Evolutionary conservation across 2,797 vertebrate species (phyloP).

Genomic region (Ficedula albicollis): DNA sequence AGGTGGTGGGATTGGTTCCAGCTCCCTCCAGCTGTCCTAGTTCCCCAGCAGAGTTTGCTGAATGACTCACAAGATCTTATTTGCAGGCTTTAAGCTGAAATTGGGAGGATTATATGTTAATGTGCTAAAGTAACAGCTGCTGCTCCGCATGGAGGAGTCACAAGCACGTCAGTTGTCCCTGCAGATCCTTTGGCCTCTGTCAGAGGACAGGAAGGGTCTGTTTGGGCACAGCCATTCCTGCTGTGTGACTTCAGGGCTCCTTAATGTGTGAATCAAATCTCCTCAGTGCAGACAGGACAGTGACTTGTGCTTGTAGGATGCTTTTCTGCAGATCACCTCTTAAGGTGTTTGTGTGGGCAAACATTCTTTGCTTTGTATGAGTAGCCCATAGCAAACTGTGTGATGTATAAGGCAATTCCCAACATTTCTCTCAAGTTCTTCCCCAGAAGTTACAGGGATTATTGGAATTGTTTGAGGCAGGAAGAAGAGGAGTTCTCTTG

Average conservation of each 20-base stretch:
- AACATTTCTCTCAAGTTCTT: not conserved
- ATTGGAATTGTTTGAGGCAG: not conserved
- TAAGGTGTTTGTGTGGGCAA: not conserved
- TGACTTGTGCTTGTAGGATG: not conserved
- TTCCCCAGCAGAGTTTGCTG: constrained; percentile 18
- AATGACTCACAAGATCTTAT: constrained; percentile 35
- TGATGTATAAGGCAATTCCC: not conserved
- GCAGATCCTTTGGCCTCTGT: not conserved
- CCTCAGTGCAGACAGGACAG: not conserved
- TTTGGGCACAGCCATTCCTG: not conserved
- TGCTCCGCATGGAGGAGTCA: not conserved
- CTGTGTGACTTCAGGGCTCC: not conserved
- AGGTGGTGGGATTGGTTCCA: not conserved
- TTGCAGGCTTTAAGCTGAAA: constrained; percentile 32
- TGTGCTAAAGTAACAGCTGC: constrained; percentile 4
- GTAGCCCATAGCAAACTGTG: not conserved
- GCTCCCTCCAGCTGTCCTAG: constrained; percentile 6
- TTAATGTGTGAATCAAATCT: not conserved
- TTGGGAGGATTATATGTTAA: constrained; percentile 1
- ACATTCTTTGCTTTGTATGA: not conserved
- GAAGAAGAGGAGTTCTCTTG: not conserved
- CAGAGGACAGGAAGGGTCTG: not conserved
- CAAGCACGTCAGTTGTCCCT: not conserved
- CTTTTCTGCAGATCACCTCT: not conserved
- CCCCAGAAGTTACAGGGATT: not conserved